These are phyloP conservation scores for Andrena camellia DNA, from an alignment of 2,888 invertebrate species.

Conservation along the genomic window DNA sequence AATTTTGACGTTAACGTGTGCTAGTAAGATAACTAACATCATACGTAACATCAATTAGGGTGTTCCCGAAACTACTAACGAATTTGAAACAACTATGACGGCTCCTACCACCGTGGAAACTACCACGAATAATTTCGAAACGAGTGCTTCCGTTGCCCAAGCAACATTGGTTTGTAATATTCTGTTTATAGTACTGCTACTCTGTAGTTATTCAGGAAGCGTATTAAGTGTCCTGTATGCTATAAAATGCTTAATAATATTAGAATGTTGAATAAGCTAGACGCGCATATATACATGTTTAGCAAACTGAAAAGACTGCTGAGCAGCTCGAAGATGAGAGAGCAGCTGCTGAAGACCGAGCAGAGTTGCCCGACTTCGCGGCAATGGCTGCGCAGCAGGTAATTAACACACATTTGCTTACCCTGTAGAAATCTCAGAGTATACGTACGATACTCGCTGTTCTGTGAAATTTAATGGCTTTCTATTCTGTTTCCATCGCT, in stretches of 20 bases:
- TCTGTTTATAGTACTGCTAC: constrained; percentile 1
- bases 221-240: constrained; percentile 7
- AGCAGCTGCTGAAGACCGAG: constrained; percentile 84
- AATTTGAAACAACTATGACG: constrained; percentile 56
- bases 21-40: neutral
- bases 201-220: constrained; percentile 4
- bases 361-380: constrained; percentile 85
- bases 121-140: constrained; percentile 34
- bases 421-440: neutral
- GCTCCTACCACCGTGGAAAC: constrained; percentile 79
- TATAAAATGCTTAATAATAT: constrained; percentile 15
- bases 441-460: constrained; percentile 23
- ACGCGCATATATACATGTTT: constrained; percentile 57
- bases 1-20: neutral
- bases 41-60: constrained; percentile 48
- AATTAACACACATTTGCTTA: constrained; percentile 59
- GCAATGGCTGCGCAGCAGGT: constrained; percentile 85
- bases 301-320: constrained; percentile 81
- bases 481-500: constrained; percentile 60
- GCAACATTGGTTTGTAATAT: constrained; percentile 64
- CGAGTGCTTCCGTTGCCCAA: constrained; percentile 43
- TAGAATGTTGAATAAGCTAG: constrained; percentile 54
- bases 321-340: constrained; percentile 85
- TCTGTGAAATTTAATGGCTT: constrained; percentile 48
- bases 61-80: constrained; percentile 52